A percentile compares a stretch with the other conserved stretches of the same genome.
Evolutionary conservation across 2,797 vertebrate genomes (phyloP).

Genomic region (Antrozous pallidus): DNA sequence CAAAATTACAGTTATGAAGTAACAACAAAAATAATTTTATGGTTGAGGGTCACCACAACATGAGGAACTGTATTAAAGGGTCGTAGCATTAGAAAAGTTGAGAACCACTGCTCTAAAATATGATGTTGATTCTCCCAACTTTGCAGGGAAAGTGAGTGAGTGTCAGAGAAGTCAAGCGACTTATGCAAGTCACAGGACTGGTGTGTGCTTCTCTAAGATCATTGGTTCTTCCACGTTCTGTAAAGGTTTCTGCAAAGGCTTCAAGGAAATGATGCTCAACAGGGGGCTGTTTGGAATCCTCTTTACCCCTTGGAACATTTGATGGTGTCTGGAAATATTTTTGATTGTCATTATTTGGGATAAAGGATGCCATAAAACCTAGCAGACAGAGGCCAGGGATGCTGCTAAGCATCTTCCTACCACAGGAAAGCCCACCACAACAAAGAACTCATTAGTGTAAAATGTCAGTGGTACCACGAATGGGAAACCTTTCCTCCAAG

Average conservation of each 20-base stretch:
- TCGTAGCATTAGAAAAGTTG: no score
- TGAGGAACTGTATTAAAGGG: no score
- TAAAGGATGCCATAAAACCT: neutral
- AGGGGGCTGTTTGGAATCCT: neutral
- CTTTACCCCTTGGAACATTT: neutral
- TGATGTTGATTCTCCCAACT: neutral
- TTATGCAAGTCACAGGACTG: neutral
- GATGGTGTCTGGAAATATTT: neutral
- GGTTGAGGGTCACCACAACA: no score
- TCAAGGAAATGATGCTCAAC: neutral
- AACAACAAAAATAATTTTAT: no score
- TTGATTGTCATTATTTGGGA: fast-evolving
- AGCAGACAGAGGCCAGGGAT: neutral
- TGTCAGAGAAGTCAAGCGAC: neutral
- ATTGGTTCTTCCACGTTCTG: neutral
- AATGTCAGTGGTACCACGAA: fast-evolving
- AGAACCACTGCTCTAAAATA: no score
- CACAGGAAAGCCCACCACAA: neutral
- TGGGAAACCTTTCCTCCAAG: neutral
- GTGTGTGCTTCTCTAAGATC: neutral
- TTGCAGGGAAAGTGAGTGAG: neutral
- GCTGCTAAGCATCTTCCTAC: neutral
- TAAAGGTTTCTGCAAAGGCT: neutral
- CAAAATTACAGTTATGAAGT: no score
- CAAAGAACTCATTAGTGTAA: neutral